Evolutionary conservation across 2,888 invertebrate species (phyloP), one percentile per base, ranked within the genome.

Genomic region (Himalopsyche anomala): DNA sequence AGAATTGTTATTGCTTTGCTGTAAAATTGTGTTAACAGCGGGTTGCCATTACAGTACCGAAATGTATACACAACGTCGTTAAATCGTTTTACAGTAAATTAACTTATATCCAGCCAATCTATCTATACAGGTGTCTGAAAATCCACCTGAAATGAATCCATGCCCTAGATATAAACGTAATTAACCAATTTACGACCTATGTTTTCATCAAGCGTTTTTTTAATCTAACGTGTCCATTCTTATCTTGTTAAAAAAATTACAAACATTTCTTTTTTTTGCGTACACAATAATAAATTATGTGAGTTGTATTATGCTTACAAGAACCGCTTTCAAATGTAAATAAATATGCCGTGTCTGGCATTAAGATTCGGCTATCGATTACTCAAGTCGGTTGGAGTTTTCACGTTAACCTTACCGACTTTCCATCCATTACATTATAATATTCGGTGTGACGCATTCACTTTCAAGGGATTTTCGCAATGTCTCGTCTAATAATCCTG

Each of bases 361-460:
- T 38, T 5, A 36, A 74, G 74, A 74, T 74, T 74, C 12, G 36
- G 36, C 74, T 74, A 74, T 36, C 74, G 74, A 74, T 36, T 74
- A 74, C 74, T 74, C 74, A 15, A 38, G 74, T 28, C 12, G 12
- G 74, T 15, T 28, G 9, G 15, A 28, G 74, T 38, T 74, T 74
- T 36, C 36, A 74, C 36, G 38, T 36, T 74, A 38, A 28, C 28
- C 74, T 74, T 8, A 36, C 74, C 19, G 8, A 74, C 36, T 74
- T 74, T 38, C 36, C 74, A 74, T 36, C 36, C 74, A 74, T 74
- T 74, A 38, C 74, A 74, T 74, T 74, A 74, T 74, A 28, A 28
- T 28, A 28, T 74, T 36, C 36, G 36, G 38, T 74, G 74, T 74
- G 74, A 28, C 74, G 19, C 74, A 36, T 74, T 74, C 74, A 74